Evolutionary conservation across 2,888 invertebrate genomes (phyloP).

Genomic region (Eupithecia subumbrata): DNA sequence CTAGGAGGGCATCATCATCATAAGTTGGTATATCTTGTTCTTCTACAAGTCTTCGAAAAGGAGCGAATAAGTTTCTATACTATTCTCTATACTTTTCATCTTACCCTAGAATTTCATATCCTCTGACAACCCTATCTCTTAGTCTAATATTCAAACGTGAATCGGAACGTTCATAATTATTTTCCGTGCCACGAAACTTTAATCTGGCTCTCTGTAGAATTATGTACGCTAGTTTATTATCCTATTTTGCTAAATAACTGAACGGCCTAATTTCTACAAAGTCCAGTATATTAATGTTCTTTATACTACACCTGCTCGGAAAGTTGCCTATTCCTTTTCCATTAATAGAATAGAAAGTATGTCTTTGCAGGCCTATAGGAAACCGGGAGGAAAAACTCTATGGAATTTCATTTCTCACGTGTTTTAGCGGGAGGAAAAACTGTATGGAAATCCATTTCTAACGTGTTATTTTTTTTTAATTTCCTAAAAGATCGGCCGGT

Average conservation of each 20-base stretch:
- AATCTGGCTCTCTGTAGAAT: conserved; percentile 39
- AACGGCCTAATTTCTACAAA: conserved; percentile 24
- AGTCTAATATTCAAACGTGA: conserved; percentile 27
- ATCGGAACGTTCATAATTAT: conserved; percentile 30
- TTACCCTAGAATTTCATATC: not conserved
- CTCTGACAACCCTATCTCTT: conserved; percentile 33
- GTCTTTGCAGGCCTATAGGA: no score
- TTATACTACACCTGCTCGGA: no score
- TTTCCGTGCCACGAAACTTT: conserved; percentile 31
- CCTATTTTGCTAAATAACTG: conserved; percentile 36
- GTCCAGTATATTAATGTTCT: conserved; percentile 17
- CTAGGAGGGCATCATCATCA: no score
- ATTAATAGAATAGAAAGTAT: no score
- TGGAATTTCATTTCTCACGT: no score
- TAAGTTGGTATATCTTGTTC: not conserved
- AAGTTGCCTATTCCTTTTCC: no score
- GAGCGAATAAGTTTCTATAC: not conserved
- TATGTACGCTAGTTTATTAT: conserved; percentile 42
- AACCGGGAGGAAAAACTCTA: no score
- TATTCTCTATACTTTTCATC: not conserved
- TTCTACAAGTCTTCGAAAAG: not conserved
- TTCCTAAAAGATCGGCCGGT: no score
- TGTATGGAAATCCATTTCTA: no score
- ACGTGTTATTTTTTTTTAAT: no score
- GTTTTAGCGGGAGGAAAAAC: no score